These are phyloP conservation scores for Notoglanidium macrostoma DNA, from an alignment of 2,797 vertebrate species.

Conservation along the genomic window DNA sequence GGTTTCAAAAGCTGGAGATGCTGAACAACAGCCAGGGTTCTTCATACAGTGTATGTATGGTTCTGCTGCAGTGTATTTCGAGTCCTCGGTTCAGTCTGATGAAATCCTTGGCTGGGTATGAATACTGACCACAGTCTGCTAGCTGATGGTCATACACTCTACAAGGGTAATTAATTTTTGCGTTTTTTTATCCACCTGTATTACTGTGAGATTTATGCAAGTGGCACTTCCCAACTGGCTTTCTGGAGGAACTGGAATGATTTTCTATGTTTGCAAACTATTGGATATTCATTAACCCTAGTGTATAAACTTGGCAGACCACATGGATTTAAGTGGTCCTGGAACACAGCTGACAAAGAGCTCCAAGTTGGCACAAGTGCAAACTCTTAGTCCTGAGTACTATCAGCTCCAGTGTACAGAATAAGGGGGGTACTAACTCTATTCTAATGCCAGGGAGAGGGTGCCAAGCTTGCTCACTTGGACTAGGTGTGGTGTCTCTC, in stretches of 20 bases:
- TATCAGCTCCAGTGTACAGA: constrained; percentile 35
- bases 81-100: neutral
- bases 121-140: no score
- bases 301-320: constrained; percentile 11
- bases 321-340: constrained; percentile 11
- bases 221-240: neutral
- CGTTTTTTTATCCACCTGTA: neutral
- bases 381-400: constrained; percentile 8
- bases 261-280: neutral
- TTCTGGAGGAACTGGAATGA: neutral
- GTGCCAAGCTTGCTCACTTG: constrained; percentile 38
- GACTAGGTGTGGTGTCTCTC: constrained; percentile 7
- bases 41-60: neutral
- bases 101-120: neutral
- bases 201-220: neutral
- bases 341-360: constrained; percentile 37
- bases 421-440: constrained; percentile 10
- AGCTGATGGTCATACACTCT: neutral
- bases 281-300: neutral
- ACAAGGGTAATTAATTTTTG: neutral
- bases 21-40: neutral
- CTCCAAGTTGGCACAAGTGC: constrained; percentile 49
- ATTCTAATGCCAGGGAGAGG: constrained; percentile 16
- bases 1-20: neutral
- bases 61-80: neutral